Conservation (phyloP, 2,113 vertebrate species). For the Carassius carassius region DNA sequence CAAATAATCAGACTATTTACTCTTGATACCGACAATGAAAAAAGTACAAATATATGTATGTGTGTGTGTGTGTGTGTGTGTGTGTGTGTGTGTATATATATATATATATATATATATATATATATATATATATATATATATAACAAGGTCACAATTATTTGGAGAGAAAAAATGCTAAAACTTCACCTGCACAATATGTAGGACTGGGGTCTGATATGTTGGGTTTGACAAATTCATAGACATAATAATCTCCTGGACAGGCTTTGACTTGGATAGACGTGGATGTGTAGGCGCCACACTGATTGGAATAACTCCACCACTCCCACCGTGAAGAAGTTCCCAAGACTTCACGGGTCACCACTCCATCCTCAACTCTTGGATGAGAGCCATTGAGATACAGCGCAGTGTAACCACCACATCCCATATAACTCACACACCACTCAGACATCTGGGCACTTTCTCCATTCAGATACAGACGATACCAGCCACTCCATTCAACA, state of each 20-base stretch:
- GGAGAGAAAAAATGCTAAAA: not conserved
- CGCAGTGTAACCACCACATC: conserved; percentile 18
- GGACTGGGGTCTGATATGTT: accelerated
- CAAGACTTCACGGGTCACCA: not conserved
- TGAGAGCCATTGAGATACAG: conserved; percentile 22
- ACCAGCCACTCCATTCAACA: conserved; percentile 39
- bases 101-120: too few relatives aligned
- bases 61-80: too few relatives aligned
- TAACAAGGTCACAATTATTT: not conserved
- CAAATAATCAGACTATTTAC: not conserved
- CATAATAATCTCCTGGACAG: not conserved
- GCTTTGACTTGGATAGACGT: not conserved
- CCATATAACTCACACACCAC: not conserved
- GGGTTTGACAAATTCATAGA: conserved; percentile 10
- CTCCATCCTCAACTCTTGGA: conserved; percentile 24
- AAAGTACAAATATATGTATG: too few relatives aligned
- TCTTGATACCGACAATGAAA: not conserved
- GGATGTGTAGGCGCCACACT: not conserved
- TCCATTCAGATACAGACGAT: conserved; percentile 31
- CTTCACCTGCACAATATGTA: not conserved
- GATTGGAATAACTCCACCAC: accelerated
- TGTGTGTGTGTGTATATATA: too few relatives aligned
- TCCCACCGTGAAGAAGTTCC: not conserved
- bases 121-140: too few relatives aligned
- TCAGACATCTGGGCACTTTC: conserved; percentile 40